These are phyloP conservation scores for Echeneis naucrates DNA, from an alignment of 2,797 vertebrate species.

Conservation along the genomic window DNA sequence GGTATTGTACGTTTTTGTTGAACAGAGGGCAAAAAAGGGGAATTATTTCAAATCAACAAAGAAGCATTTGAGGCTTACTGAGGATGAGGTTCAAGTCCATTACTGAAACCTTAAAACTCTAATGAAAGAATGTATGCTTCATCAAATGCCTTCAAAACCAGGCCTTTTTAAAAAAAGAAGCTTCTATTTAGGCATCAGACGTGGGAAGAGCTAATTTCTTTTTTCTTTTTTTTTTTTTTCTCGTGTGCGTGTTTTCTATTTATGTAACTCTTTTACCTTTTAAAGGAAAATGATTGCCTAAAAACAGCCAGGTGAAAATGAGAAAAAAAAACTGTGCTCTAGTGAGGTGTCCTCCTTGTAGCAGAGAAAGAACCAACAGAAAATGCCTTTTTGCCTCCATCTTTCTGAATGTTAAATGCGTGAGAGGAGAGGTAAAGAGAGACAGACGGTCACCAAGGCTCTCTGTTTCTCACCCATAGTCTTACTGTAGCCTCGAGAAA, in stretches of 20 bases:
- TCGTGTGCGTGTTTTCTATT: constrained; percentile 67
- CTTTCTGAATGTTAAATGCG: constrained; percentile 84
- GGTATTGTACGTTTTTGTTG: constrained; percentile 50
- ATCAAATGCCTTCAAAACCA: constrained; percentile 81
- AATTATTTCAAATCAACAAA: constrained; percentile 48
- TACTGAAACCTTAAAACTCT: constrained; percentile 73
- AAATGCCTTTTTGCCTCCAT: constrained; percentile 82
- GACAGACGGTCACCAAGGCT: constrained; percentile 39
- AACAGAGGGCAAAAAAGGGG: constrained; percentile 10
- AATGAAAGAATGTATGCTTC: constrained; percentile 82
- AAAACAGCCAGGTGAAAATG: constrained; percentile 69
- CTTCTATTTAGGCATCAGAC: constrained; percentile 66
- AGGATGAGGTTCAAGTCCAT: constrained; percentile 41
- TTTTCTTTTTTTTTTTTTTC: constrained; percentile 33
- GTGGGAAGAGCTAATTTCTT: constrained; percentile 59
- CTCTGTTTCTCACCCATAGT: constrained; percentile 79
- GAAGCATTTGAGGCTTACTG: constrained; percentile 38
- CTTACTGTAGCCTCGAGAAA: constrained; percentile 82
- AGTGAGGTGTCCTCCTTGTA: constrained; percentile 71
- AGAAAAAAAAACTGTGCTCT: constrained; percentile 60
- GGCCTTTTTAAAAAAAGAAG: constrained; percentile 72
- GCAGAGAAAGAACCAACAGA: constrained; percentile 74
- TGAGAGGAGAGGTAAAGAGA: constrained; percentile 68
- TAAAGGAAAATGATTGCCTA: constrained; percentile 68
- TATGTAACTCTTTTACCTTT: constrained; percentile 59